These are phyloP conservation scores for Neolamprologus brichardi DNA, from an alignment of 2,113 vertebrate species.

Conservation along the genomic window DNA sequence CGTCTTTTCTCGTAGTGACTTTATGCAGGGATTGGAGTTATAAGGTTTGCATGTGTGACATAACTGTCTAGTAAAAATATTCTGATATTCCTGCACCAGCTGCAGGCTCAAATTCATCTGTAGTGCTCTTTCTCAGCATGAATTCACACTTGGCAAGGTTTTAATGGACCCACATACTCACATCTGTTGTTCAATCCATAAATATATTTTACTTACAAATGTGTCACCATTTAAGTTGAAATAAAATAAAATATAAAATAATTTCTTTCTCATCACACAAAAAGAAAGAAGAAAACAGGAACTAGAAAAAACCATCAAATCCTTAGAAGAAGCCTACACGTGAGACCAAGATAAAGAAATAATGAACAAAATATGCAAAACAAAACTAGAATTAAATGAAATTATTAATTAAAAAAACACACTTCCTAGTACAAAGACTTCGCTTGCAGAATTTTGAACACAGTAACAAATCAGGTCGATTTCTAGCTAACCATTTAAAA, in stretches of 20 bases:
- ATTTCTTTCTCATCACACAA: neutral
- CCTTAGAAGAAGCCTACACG: too few species aligned
- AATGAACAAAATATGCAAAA: too few species aligned
- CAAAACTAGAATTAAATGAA: too few species aligned
- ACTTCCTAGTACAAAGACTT: too few species aligned
- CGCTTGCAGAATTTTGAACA: too few species aligned
- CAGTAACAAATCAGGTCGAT: too few species aligned
- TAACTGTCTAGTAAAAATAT: neutral
- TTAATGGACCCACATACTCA: neutral
- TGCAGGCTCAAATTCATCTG: neutral
- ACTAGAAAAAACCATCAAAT: too few species aligned
- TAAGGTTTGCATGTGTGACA: neutral
- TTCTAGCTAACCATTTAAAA: too few species aligned
- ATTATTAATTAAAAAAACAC: too few species aligned
- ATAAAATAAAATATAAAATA: neutral
- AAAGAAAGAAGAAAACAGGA: neutral
- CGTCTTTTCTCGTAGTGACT: neutral
- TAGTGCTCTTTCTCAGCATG: neutral
- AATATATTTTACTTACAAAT: neutral
- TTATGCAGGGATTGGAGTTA: neutral
- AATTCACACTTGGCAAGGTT: neutral
- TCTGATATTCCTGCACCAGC: neutral
- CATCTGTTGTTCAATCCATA: neutral
- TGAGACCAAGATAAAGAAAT: too few species aligned
- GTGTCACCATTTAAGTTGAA: neutral